Percentiles rank a stretch among this genome's conserved stretches.
Evolutionary conservation across 2,113 vertebrate species (phyloP).

Genomic region (Apteryx owenii): DNA sequence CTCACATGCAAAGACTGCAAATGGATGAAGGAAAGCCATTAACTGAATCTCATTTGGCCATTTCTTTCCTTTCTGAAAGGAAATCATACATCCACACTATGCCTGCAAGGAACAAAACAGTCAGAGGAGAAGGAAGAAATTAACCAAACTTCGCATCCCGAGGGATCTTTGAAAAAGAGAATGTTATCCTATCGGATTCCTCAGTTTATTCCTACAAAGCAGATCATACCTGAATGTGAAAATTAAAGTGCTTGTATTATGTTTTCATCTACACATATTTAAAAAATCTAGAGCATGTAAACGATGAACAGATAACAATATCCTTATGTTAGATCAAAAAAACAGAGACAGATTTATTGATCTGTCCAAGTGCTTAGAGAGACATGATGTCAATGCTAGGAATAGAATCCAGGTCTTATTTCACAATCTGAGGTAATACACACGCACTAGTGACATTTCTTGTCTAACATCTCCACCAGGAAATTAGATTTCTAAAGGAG

Average conservation of each 20-base stretch:
- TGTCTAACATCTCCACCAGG: neutral
- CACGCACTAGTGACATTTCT: neutral
- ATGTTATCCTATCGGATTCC: neutral
- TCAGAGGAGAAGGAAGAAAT: neutral
- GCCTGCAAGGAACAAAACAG: neutral
- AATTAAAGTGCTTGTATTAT: neutral
- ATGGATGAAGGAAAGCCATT: neutral
- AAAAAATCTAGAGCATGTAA: neutral
- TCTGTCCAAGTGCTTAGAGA: neutral
- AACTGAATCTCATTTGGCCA: neutral
- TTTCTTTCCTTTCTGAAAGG: slow-evolving; percentile 24
- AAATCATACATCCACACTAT: neutral
- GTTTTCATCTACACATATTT: neutral
- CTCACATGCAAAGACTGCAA: neutral
- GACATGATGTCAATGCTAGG: neutral
- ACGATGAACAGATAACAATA: neutral
- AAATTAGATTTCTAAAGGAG: neutral
- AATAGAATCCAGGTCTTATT: neutral
- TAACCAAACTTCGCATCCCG: neutral
- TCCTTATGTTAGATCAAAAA: neutral
- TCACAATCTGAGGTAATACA: neutral
- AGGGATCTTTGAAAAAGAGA: neutral
- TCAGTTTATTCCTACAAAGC: neutral
- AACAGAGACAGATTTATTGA: neutral
- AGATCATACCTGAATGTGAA: neutral